These are phyloP conservation scores for Gyps fulvus DNA, from an alignment of 2,113 vertebrate species.

Conservation along the genomic window DNA sequence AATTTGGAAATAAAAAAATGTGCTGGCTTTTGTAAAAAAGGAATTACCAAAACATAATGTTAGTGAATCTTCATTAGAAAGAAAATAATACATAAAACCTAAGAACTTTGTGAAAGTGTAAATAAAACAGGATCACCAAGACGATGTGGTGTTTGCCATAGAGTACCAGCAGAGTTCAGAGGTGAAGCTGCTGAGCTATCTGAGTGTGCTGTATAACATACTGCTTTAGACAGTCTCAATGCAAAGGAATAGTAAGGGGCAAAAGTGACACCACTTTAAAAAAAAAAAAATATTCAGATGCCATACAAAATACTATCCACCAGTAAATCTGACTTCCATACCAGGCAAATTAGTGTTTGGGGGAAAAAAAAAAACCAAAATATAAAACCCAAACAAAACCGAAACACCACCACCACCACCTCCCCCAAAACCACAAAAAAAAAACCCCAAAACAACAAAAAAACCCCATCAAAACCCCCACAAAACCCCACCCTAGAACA, in stretches of 20 bases:
- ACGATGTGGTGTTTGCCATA: background rate
- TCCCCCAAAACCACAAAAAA: background rate
- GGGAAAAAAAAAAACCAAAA: no score
- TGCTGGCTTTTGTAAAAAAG: background rate
- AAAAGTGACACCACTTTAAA: background rate
- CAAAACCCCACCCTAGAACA: background rate
- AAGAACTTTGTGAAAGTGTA: background rate
- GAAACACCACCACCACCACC: background rate
- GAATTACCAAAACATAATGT: background rate
- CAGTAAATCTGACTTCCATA: background rate
- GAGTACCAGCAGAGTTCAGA: background rate
- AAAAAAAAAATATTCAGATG: background rate
- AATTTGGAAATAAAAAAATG: background rate
- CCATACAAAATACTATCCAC: background rate
- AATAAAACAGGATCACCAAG: background rate
- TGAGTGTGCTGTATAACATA: background rate
- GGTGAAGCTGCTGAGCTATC: background rate
- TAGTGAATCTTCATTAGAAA: background rate
- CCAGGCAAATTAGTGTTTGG: background rate
- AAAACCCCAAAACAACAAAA: accelerated
- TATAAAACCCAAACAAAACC: background rate
- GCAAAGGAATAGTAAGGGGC: background rate
- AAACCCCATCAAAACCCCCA: no score
- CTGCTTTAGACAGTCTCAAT: background rate
- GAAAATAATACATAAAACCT: background rate